Evolutionary conservation across 2,797 vertebrate genomes (phyloP).

Genomic region (Hafferia zeledoni): DNA sequence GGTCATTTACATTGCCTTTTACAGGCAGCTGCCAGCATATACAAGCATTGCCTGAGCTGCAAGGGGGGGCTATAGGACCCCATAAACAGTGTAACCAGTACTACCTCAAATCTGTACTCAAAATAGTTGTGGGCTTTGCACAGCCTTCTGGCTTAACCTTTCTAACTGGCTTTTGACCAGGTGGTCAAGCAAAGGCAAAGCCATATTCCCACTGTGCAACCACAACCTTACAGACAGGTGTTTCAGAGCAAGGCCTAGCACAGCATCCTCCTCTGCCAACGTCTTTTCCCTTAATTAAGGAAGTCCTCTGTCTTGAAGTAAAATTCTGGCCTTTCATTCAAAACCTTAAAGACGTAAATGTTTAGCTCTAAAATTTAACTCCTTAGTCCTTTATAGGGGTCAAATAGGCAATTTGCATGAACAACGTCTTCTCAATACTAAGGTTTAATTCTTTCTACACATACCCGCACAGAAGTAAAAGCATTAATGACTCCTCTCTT

Average conservation of each 20-base stretch:
- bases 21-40: background rate
- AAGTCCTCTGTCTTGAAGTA: background rate
- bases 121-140: accelerated
- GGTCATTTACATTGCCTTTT: background rate
- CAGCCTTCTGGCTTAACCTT: background rate
- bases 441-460: background rate
- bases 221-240: background rate
- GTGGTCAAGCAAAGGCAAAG: background rate
- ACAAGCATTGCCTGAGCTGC: background rate
- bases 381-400: background rate
- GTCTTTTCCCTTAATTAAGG: no score
- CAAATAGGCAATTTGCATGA: background rate
- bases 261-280: background rate
- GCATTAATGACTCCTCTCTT: background rate
- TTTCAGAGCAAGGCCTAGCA: background rate
- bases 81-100: background rate
- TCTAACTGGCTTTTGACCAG: background rate
- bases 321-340: background rate
- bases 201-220: background rate
- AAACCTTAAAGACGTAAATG: background rate
- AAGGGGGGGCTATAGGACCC: background rate
- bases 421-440: background rate
- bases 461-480: background rate
- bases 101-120: background rate
- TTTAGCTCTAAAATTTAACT: background rate